Base-by-base conservation (phyloP, 2,797 vertebrate genomes). In the Chelonia mydas region DNA sequence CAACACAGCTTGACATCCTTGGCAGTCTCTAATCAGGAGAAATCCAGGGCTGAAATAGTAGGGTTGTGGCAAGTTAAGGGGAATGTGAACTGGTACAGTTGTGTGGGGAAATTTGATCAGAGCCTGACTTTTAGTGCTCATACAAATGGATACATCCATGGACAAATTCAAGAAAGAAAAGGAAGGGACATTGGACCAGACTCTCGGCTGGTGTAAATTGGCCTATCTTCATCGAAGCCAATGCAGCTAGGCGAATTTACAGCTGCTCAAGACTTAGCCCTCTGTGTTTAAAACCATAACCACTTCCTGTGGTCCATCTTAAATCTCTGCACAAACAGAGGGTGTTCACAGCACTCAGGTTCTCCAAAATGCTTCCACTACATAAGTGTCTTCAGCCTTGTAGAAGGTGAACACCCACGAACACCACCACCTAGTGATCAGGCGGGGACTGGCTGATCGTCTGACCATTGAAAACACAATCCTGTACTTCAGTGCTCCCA, bases 361-460 rank as follows among this genome's bases (percentile, higher is more conserved):
- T 81, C 84, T 92, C 55, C 87, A 84, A 50, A 61, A 83, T 33
- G 17, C 4, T 91, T 85, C n/a, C 80, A 53, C 19, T 83, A 88
- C 87, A 47, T 31, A 90, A 83, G 83, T 3, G 5, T 17, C 77
- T 51, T 78, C 11, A 41, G 57, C 28, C 28, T 59, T 31, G 28
- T 31, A 27, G 55, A 57, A 57, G 16, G 33, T 65, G 61, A 65
- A n/a, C 61, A n/a, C 17, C 61, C 61, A 65, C 61, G 15, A 65
- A 15, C 59, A 61, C 6, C 31, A 33, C 4, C 16, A 16, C 61
- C 33, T 65, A 65, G 16, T n/a, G 16, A 9, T 19, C 61, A n/a
- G 13, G 61, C 2, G 7, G 31, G 15, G 33, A 17, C n/a, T 65
- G 33, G 61, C 33, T n/a, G 16, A 7, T 65, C 17, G 6, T 61